These are phyloP conservation scores for Phrynocephalus vlangalii DNA, from an alignment of 2,797 vertebrate genomes.

Conservation along the genomic window DNA sequence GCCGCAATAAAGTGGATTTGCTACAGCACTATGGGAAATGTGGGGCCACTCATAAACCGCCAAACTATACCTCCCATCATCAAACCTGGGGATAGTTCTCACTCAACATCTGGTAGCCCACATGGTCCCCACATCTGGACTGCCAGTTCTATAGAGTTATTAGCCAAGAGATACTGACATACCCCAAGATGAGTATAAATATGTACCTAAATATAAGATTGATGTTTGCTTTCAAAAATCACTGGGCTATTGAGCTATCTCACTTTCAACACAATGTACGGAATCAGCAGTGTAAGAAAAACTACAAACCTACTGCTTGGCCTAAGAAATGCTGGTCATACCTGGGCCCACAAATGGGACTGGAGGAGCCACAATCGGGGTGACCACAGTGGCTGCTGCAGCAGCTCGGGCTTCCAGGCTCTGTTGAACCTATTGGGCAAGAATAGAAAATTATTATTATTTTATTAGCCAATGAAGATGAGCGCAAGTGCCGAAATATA, in stretches of 20 bases:
- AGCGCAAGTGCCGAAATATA: neutral
- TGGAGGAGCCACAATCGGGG: conserved; percentile 82
- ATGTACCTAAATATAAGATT: too few relatives aligned
- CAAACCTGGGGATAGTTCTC: neutral
- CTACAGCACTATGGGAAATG: too few relatives aligned
- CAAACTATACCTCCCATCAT: neutral
- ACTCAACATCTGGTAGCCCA: neutral
- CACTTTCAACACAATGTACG: neutral
- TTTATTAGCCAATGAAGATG: neutral
- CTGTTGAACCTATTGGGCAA: conserved; percentile 86
- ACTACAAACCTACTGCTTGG: conserved; percentile 4
- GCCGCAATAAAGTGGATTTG: too few relatives aligned
- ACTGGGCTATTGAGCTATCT: too few relatives aligned
- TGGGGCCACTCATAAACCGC: too few relatives aligned
- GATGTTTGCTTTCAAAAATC: too few relatives aligned
- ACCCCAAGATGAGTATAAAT: neutral
- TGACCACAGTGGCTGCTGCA: conserved; percentile 81
- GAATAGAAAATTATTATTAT: too few relatives aligned
- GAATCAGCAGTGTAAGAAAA: neutral
- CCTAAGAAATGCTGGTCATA: conserved; percentile 27
- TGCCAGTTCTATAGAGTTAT: neutral
- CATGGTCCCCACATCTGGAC: too few relatives aligned
- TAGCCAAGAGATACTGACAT: too few relatives aligned
- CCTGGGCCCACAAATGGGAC: conserved; percentile 85
- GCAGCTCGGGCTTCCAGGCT: conserved; percentile 91